Conservation (phyloP, 2,888 invertebrate species). For the Drosophila aldrichi region DNA sequence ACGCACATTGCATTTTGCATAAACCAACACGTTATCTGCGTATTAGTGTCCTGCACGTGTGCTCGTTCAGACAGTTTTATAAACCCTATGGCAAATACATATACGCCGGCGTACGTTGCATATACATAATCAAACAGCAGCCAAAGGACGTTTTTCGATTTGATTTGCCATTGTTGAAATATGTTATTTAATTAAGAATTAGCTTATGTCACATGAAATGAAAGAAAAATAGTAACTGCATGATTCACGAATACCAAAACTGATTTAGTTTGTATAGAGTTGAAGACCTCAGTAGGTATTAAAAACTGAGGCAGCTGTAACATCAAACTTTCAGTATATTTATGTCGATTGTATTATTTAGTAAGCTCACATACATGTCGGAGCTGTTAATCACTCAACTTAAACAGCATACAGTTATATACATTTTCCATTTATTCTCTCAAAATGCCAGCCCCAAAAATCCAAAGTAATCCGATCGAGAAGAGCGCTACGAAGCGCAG, state of each 20-base stretch:
- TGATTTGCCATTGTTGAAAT: slow-evolving; percentile 11
- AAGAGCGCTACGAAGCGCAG: not conserved
- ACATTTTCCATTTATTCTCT: not conserved
- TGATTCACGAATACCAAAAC: not conserved
- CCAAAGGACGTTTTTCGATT: slow-evolving; percentile 14
- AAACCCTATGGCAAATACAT: slow-evolving; percentile 41
- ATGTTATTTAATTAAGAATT: slow-evolving; percentile 11
- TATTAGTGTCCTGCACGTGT: slow-evolving; percentile 38
- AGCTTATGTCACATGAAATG: slow-evolving; percentile 6
- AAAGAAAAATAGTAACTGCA: not conserved
- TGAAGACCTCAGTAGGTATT: not conserved
- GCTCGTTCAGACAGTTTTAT: slow-evolving; percentile 53
- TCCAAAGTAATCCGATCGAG: slow-evolving; percentile 11
- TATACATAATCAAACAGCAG: slow-evolving; percentile 32
- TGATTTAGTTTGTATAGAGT: no score
- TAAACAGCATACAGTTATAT: not conserved
- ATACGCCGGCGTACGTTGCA: slow-evolving; percentile 32
- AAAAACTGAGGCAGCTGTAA: not conserved
- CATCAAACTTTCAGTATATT: not conserved
- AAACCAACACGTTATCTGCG: slow-evolving; percentile 60
- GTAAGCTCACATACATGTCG: not conserved
- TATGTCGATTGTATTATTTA: not conserved
- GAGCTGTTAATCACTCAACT: not conserved
- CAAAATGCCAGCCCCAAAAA: slow-evolving; percentile 25
- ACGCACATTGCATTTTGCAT: slow-evolving; percentile 53